Percentiles rank a stretch among this genome's conserved stretches.
These are phyloP conservation scores for Abscondita cerata DNA, from an alignment of 2,888 invertebrate species.

Conservation along the genomic window DNA sequence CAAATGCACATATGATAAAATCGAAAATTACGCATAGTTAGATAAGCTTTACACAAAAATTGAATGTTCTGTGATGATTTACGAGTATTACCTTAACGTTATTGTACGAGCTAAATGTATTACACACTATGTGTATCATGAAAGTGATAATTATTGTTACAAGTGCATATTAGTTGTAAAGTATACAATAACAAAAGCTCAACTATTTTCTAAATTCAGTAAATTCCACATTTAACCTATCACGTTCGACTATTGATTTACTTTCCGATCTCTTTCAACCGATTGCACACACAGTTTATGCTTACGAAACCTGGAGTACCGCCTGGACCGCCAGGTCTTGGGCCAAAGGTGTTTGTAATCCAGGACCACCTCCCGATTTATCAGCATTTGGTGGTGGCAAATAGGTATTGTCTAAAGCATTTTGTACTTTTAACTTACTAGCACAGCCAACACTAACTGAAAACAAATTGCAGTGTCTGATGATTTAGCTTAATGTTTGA, in stretches of 20 bases:
- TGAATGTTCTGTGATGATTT: constrained; percentile 18
- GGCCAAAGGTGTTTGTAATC: constrained; percentile 54
- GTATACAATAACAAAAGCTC: constrained; percentile 23
- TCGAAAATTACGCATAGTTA: background rate
- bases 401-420: constrained; percentile 66
- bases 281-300: too few species aligned
- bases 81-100: background rate
- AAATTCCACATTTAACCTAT: constrained; percentile 34
- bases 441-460: constrained; percentile 54
- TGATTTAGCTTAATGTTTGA: too few species aligned
- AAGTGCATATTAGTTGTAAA: constrained; percentile 21
- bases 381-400: constrained; percentile 63
- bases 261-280: background rate
- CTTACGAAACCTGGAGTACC: constrained; percentile 36
- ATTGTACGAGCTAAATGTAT: too few species aligned
- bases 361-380: constrained; percentile 58
- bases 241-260: constrained; percentile 33
- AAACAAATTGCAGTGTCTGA: constrained; percentile 7
- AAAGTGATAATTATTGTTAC: constrained; percentile 20
- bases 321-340: constrained; percentile 45
- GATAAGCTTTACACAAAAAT: constrained; percentile 7
- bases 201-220: constrained; percentile 3
- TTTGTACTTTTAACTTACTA: too few species aligned
- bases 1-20: background rate
- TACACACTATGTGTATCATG: too few species aligned